Conservation (phyloP, 2,888 invertebrate genomes). For the Enoplolaimus lenunculus region DNA sequence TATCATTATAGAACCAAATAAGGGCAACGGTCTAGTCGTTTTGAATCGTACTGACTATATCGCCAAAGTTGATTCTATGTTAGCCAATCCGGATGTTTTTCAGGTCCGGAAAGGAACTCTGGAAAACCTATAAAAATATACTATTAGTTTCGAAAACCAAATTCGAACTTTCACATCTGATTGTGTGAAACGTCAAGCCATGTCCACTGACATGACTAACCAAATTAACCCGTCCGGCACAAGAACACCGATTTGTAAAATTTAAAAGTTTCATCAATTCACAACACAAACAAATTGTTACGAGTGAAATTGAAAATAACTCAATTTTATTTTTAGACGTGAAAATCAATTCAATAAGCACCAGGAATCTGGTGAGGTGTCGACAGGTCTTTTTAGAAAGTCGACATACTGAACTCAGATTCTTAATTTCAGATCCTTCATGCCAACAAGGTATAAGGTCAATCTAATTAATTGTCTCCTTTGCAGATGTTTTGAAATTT, state of each 20-base stretch:
- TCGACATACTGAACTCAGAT: background rate
- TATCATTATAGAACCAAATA: too few species aligned
- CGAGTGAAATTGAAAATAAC: background rate
- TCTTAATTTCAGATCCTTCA: background rate
- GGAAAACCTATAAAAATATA: too few species aligned
- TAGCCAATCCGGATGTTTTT: too few species aligned
- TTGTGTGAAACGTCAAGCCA: too few species aligned
- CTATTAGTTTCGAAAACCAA: too few species aligned
- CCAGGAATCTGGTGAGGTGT: background rate
- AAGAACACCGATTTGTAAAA: background rate
- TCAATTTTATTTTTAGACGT: background rate
- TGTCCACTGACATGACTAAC: too few species aligned
- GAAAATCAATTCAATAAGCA: background rate
- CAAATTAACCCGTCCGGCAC: too few species aligned
- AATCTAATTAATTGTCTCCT: background rate
- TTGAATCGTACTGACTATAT: too few species aligned
- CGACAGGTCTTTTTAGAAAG: background rate
- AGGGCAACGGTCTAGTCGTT: too few species aligned
- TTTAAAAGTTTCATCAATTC: background rate
- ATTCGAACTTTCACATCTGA: background rate
- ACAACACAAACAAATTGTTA: background rate
- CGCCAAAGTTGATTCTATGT: too few species aligned
- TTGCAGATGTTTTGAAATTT: background rate
- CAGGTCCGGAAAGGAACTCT: too few species aligned
- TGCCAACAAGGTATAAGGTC: background rate